A percentile compares a stretch with the other conserved stretches of the same genome.
Evolutionary conservation across 2,888 invertebrate species (phyloP).

Genomic region (Metacarcinus magister): DNA sequence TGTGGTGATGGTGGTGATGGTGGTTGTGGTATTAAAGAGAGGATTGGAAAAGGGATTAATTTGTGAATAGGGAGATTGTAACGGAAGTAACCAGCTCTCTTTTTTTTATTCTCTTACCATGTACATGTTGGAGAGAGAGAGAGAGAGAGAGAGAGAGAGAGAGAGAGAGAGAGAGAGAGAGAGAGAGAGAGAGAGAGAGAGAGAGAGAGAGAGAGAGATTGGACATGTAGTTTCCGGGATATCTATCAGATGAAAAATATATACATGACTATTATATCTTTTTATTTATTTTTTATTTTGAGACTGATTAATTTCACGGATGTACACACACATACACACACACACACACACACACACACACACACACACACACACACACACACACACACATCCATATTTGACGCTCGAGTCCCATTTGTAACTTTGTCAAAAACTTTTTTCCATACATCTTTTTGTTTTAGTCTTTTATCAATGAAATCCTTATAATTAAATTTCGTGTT

Average conservation of each 20-base stretch:
- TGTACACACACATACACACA: neutral
- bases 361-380: slow-evolving; percentile 49
- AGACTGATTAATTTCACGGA: neutral
- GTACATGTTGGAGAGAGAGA: neutral
- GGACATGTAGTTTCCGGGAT: neutral
- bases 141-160: slow-evolving; percentile 14
- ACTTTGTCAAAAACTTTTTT: too few relatives aligned
- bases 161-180: neutral
- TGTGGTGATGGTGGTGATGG: neutral
- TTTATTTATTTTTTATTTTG: neutral
- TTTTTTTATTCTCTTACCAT: too few relatives aligned
- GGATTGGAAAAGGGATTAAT: neutral
- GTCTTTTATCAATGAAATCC: too few relatives aligned
- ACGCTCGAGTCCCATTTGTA: neutral
- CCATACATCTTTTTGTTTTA: too few relatives aligned
- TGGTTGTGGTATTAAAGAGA: neutral
- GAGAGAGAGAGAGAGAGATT: slow-evolving; percentile 49
- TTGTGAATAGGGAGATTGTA: neutral
- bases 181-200: slow-evolving; percentile 22
- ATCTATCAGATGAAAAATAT: neutral
- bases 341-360: neutral
- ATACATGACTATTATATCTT: neutral
- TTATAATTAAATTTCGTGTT: too few relatives aligned
- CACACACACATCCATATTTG: slow-evolving; percentile 28
- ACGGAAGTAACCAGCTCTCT: too few relatives aligned